A percentile compares a stretch with the other conserved stretches of the same genome.
Evolutionary conservation across 2,797 vertebrate species (phyloP).

Genomic region (Galagoides demidoff): DNA sequence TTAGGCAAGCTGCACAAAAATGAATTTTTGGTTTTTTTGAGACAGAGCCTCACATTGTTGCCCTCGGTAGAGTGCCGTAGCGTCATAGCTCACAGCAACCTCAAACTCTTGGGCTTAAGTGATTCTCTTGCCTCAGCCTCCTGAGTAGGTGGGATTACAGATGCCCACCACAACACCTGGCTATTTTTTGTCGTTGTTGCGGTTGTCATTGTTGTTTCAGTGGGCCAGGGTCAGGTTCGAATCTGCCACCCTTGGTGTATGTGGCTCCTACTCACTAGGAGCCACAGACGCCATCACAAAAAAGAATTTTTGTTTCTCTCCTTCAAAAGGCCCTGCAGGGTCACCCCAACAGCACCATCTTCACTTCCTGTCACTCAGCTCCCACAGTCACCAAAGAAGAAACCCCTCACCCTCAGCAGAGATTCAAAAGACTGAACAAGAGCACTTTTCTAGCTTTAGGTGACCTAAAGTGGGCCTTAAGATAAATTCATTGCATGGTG

Average conservation of each 20-base stretch:
- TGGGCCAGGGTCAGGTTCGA: too few species aligned
- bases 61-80: too few species aligned
- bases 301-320: background rate
- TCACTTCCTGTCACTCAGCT: background rate
- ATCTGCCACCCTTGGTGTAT: too few species aligned
- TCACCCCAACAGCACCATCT: slow-evolving; percentile 47
- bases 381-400: slow-evolving; percentile 12
- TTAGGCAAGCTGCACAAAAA: background rate
- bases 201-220: too few species aligned
- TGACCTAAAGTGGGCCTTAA: background rate
- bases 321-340: background rate
- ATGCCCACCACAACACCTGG: too few species aligned
- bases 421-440: slow-evolving; percentile 80
- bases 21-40: background rate
- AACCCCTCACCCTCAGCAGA: slow-evolving; percentile 59
- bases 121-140: too few species aligned
- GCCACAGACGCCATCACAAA: background rate
- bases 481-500: background rate
- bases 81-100: too few species aligned
- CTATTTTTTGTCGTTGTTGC: too few species aligned
- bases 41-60: too few species aligned
- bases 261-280: too few species aligned
- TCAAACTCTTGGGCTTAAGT: too few species aligned
- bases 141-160: too few species aligned
- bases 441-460: background rate